These are phyloP conservation scores for Pipa parva DNA, from an alignment of 2,113 vertebrate species.

Conservation along the genomic window DNA sequence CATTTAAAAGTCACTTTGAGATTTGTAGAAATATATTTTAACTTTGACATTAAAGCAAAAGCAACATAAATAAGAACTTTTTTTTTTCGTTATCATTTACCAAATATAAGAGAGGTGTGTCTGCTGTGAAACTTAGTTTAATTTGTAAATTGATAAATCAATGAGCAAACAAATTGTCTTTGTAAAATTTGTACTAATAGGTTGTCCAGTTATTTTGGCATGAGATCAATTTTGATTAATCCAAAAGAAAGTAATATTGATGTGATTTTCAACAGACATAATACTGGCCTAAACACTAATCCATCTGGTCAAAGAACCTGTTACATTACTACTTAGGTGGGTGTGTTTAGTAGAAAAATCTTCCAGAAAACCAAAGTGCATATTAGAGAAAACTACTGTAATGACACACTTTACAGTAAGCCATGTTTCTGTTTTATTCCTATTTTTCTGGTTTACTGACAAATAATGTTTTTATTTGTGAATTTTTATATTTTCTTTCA, in stretches of 20 bases:
- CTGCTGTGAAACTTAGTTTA: conserved; percentile 30
- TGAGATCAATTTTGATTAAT: conserved; percentile 42
- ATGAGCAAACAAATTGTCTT: conserved; percentile 39
- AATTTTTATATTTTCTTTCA: too few species aligned
- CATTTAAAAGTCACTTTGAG: too few species aligned
- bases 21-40: too few species aligned
- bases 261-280: conserved; percentile 17
- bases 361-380: not conserved
- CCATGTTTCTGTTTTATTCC: too few species aligned
- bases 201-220: conserved; percentile 30
- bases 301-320: conserved; percentile 18
- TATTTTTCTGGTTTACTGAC: too few species aligned
- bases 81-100: conserved; percentile 16
- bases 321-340: not conserved
- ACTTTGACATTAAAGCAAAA: too few species aligned
- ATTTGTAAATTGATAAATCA: conserved; percentile 39
- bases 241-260: conserved; percentile 42
- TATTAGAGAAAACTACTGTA: too few species aligned
- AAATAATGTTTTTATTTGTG: too few species aligned
- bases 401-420: too few species aligned
- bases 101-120: conserved; percentile 6
- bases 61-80: too few species aligned
- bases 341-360: not conserved
- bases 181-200: conserved; percentile 37
- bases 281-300: conserved; percentile 22